Evolutionary conservation across 1,140 invertebrate species (phyloP), one percentile per base, ranked within the genome.

Genomic region (Cyclargus thomasi): DNA sequence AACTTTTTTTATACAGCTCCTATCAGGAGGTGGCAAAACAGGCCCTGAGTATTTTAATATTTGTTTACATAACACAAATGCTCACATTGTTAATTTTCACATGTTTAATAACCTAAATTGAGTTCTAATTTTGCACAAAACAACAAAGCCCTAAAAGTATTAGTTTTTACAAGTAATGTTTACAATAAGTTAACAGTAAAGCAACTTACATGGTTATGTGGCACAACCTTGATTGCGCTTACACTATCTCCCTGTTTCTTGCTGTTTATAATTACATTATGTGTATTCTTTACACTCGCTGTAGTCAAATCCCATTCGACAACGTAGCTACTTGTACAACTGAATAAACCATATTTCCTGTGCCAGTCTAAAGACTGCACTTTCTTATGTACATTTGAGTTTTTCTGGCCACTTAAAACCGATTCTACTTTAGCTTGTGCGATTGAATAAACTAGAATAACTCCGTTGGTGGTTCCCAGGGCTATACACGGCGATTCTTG

Each of bases 371-470:
- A 66, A 14, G 78, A 73, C 21, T 72, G 82, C 10, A 91, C 76
- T 70, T 79, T 74, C 64, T 69, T 78, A 22, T 36, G 57, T 64
- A 14, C n/a, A 35, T 35, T 77, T 39, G 10, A 74, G 6, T 72
- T 70, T 22, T 77, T 75, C 18, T 76, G 70, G 66, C 81, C 77
- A 67, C 65, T 68, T 65, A 90, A 76, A 11, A 90, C 80, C 23
- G 83, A 83, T 75, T 89, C 83, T 0, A 95, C 89, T 79, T 92
- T 92, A 14, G 92, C 94, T 82, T 93, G 92, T 16, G 91, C 75
- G 57, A 95, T 83, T 21, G 94, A 95, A 82, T 95, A 96, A 69
- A 95, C 79, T 20, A 94, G 85, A 17, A 96, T 91, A 70, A 91
- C 89, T 53, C 95, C 95, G 71, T 91, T 92, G 1, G 86, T 83